Evolutionary conservation across 92 coral and sea anemone species (phyloP), one percentile per base, ranked within the genome.

Genomic region (Micromussa lordhowensis): DNA sequence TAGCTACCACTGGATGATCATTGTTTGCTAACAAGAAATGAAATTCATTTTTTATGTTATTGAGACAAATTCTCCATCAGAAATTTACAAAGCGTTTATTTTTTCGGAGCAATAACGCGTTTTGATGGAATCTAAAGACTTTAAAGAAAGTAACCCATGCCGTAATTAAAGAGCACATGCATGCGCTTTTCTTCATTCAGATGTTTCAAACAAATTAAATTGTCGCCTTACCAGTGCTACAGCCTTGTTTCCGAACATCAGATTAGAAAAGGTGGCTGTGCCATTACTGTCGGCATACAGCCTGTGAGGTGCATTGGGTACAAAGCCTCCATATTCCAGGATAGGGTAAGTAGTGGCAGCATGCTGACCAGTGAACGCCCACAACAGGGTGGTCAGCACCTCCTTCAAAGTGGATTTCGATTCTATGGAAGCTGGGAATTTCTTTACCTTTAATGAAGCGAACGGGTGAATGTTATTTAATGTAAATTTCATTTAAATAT

Each of bases 211-310:
- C 29, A n/a, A 58, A 66, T 13, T 66, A 70, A 28, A 1, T 24
- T 24, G 3, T 2, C 17, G 14, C 9, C 93, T 82, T 88, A 98
- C 99, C 95, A 98, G 73, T 34, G 99, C 99, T 58, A 96, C 93
- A 48, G 96, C 97, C 89, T 98, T 98, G 87, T 98, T 98, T 74
- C 99, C 99, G 91, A 98, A 98, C 99, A 96, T 98, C 73, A 91
- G 81, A 68, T 91, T 91, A 31, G 98, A 94, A 85, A 95, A 98
- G 48, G 80, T 80, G 49, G 90, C 91, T 5, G 81, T 90, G 19
- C 98, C 97, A 5, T 96, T 88, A 32, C 85, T 86, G 75, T 96
- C 98, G 83, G 92, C 96, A 81, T 93, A 98, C 71, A 98, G 86
- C 75, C 98, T 90, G 87, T 96, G 98, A 1, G 99, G 99, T 54